A percentile compares a stretch with the other conserved stretches of the same genome.
Conservation (phyloP, 2,797 vertebrate genomes). For the Alfaro cultratus region DNA sequence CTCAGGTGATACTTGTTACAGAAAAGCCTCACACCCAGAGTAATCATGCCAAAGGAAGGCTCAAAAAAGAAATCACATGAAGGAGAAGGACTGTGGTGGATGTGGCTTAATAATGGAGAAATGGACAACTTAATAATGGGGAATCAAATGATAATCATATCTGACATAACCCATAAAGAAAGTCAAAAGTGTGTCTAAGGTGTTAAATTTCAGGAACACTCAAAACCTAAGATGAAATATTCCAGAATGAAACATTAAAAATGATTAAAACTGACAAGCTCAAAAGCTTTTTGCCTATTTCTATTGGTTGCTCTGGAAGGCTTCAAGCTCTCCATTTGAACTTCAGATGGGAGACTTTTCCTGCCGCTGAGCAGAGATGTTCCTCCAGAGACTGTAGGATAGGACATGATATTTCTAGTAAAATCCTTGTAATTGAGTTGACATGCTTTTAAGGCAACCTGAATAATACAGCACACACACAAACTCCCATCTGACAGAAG, state of each 20-base stretch:
- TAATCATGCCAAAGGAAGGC: background rate
- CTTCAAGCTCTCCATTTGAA: conserved; percentile 1
- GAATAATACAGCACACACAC: conserved; percentile 73
- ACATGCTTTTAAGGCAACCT: conserved; percentile 79
- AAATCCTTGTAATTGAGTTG: conserved; percentile 73
- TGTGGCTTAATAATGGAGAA: too few relatives aligned
- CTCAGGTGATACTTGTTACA: background rate
- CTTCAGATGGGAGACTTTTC: conserved; percentile 14
- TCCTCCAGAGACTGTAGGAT: conserved; percentile 50
- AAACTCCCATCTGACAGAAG: conserved; percentile 55
- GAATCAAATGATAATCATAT: conserved; percentile 2
- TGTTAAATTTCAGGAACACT: conserved; percentile 23
- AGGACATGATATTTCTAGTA: conserved; percentile 70
- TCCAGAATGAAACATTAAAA: conserved; percentile 10
- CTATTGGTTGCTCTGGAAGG: background rate
- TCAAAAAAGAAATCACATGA: background rate
- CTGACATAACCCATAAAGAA: conserved; percentile 13
- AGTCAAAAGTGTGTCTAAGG: background rate
- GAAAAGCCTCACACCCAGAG: background rate
- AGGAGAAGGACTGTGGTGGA: background rate
- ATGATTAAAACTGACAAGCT: conserved; percentile 23
- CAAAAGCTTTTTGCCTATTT: conserved; percentile 2
- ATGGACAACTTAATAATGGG: background rate
- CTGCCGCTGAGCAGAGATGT: conserved; percentile 36
- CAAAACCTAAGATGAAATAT: conserved; percentile 18